phyloP scores from a whole-genome alignment of 2,113 vertebrate genomes.

The Petroica traversi region DNA sequence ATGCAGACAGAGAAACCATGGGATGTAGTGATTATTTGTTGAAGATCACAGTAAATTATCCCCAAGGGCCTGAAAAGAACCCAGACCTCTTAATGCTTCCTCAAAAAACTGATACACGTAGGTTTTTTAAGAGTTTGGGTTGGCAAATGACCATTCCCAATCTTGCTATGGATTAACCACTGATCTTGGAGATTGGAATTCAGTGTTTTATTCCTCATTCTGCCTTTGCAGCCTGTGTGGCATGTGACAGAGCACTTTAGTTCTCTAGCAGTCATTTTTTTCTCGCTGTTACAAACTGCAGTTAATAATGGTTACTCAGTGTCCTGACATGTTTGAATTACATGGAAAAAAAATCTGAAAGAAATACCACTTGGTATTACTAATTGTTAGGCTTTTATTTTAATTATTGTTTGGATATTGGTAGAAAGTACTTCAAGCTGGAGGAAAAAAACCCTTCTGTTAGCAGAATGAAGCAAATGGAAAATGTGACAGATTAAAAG shows the following conservation, averaged over 20 bases:
- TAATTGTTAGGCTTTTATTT: constrained; percentile 18
- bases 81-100: background rate
- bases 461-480: background rate
- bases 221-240: background rate
- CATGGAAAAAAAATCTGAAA: background rate
- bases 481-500: background rate
- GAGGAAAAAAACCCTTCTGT: background rate
- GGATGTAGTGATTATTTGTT: background rate
- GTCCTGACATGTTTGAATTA: background rate
- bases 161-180: background rate
- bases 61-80: background rate
- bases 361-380: background rate
- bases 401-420: constrained; percentile 15
- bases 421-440: background rate
- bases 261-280: background rate
- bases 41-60: background rate
- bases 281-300: background rate
- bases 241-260: background rate
- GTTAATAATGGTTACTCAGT: background rate
- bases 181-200: background rate
- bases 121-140: background rate
- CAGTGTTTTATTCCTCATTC: background rate
- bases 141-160: background rate
- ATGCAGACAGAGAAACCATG: background rate
- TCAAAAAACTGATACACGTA: background rate